Evolutionary conservation across 2,113 vertebrate genomes (phyloP), one percentile per base, ranked within the genome.

Genomic region (Strigops habroptila): DNA sequence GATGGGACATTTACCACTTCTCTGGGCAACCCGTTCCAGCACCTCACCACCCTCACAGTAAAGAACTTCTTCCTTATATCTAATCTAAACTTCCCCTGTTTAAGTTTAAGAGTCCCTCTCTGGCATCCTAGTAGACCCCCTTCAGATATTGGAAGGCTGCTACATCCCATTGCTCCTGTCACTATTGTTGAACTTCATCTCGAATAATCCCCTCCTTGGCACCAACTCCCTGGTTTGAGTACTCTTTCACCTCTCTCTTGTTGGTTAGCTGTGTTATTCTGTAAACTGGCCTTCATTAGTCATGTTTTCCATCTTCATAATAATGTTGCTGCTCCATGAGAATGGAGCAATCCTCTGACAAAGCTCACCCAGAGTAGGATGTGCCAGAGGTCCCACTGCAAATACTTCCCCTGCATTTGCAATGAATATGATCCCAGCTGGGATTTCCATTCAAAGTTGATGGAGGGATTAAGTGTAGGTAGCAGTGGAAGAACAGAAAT

Each of bases 331-430:
- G 18, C 35, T 77, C n/a, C 3, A 1, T 43, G 59, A 53, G 63
- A 89, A 27, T 9, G 22, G 63, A 67, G 21, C 44, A 52, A 0
- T 41, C 14, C 37, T 76, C 25, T 81, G 64, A 43, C 62, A 90
- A n/a, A 69, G 37, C 59, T 79, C 51, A 22, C 3, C 30, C 41
- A 17, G 68, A 91, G 76, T 37, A 49, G 52, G 48, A 25, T 5
- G 1, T 49, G 31, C 22, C 48, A 41, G 79, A 62, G 7, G 6
- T 85, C 43, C 52, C 22, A 18, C 43, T 83, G 46, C 67, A 67
- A n/a, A 69, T 0, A 0, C 33, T 83, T 5, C 14, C 31, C 11
- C 14, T 57, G 48, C 0, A 0, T 35, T 64, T 41, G 77, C 68
- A 60, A 2, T 44, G 33, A 67, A 17, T 0, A 0, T 17, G 52